Evolutionary conservation across 1,140 invertebrate genomes (phyloP).

Genomic region (Hycleus cichorii): DNA sequence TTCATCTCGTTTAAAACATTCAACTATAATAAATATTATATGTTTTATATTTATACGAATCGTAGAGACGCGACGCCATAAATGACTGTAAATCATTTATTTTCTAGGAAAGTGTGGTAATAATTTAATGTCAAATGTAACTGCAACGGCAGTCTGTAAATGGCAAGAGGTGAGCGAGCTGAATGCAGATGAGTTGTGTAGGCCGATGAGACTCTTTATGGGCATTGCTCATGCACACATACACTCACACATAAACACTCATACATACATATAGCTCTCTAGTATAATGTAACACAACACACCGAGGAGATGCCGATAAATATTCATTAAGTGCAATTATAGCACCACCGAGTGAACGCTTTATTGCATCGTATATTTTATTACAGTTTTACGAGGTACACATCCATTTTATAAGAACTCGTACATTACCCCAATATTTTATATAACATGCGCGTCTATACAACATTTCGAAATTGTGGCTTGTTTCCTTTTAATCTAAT

Average conservation of each 20-base stretch:
- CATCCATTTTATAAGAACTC: slow-evolving; percentile 23
- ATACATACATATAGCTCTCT: slow-evolving; percentile 3
- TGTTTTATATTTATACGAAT: slow-evolving; percentile 2
- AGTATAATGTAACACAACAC: slow-evolving; percentile 36
- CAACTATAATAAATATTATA: slow-evolving; percentile 1
- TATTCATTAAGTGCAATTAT: slow-evolving; percentile 41
- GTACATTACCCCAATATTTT: slow-evolving; percentile 27
- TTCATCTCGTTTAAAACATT: neutral
- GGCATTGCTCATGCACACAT: slow-evolving; percentile 25
- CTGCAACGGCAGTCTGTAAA: slow-evolving; percentile 33
- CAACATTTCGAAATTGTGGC: slow-evolving; percentile 23
- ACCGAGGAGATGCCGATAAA: slow-evolving; percentile 37
- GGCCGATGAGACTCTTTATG: slow-evolving; percentile 26
- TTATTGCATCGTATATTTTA: slow-evolving; percentile 40
- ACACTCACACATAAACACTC: no score
- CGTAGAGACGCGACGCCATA: slow-evolving; percentile 1
- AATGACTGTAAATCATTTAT: slow-evolving; percentile 27
- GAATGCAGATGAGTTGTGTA: slow-evolving; percentile 36
- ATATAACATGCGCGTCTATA: slow-evolving; percentile 8
- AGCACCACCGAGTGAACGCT: slow-evolving; percentile 39
- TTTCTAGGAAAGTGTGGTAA: slow-evolving; percentile 25
- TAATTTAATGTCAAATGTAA: slow-evolving; percentile 29
- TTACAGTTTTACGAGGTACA: slow-evolving; percentile 37
- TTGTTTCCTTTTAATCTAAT: slow-evolving; percentile 26
- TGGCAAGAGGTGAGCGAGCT: slow-evolving; percentile 30